Base-by-base conservation (phyloP, 2,888 invertebrate genomes). In the Polyommatus iphigenia region DNA sequence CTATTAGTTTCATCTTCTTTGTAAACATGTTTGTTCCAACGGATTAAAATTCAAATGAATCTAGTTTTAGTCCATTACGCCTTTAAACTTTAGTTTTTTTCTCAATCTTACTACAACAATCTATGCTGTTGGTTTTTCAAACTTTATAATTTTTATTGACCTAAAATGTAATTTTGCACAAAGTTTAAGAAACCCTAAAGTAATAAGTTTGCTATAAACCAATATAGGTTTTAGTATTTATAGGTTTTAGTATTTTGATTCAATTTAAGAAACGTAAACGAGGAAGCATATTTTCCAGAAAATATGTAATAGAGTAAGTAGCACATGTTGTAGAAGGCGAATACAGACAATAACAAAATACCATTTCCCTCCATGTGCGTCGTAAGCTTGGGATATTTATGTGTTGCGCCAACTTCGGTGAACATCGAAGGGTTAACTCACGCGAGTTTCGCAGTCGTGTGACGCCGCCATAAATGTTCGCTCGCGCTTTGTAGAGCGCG, bases 391-490 rank as follows among this genome's bases (percentile, higher is more conserved):
- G 78, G 80, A 82, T 82, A 81, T 82, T 81, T 83, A 82, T 79
- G 78, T 81, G 79, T 80, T 86, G 85, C 84, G 85, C 83, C 87
- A 85, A 86, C 89, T 83, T 92, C 93, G 93, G 92, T 92, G 91
- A 90, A 91, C 90, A 86, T 87, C 88, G 89, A 91, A 91, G 91
- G 91, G 92, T 92, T 93, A 92, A 93, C 90, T 85, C 93, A 93
- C 93, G 93, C 92, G 85, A 93, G 86, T 89, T 89, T 85, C 85
- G 85, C 86, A 85, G 84, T 81, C 83, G 81, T 83, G 80, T 79
- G 78, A 80, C 77, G 75, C 79, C 73, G 78, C 80, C 76, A 78
- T 80, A 80, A 77, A 76, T 79, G 76, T 13, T 50, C 76, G 76
- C 71, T 77, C 77, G 75, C 79, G 76, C 24, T 76, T 79, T 79